Evolutionary conservation across 1,140 invertebrate genomes (phyloP).

Genomic region (Drosophila pruinosa): DNA sequence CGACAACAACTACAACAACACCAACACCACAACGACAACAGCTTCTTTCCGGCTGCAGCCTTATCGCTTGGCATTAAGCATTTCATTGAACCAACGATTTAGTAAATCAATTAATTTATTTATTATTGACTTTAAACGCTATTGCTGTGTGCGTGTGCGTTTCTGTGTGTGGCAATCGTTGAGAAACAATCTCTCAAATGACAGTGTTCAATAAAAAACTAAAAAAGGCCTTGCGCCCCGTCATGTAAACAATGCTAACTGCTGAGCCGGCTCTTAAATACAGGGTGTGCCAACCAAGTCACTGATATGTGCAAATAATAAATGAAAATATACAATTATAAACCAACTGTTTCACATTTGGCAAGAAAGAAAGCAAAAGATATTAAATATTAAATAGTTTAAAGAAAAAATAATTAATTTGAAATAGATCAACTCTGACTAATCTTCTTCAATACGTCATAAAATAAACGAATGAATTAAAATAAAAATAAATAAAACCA

Average conservation of each 20-base stretch:
- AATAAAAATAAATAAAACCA: no score
- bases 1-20: not conserved
- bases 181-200: slow-evolving; percentile 61
- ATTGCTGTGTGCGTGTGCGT: not conserved
- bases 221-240: slow-evolving; percentile 50
- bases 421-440: no score
- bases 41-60: slow-evolving; percentile 11
- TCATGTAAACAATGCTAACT: slow-evolving; percentile 68
- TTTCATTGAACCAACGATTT: slow-evolving; percentile 55
- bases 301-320: slow-evolving; percentile 8
- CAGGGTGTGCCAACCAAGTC: slow-evolving; percentile 48
- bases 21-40: not conserved
- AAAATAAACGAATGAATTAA: no score
- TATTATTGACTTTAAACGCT: slow-evolving; percentile 44
- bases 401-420: no score
- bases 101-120: slow-evolving; percentile 77
- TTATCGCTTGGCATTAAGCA: slow-evolving; percentile 50
- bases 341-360: not conserved
- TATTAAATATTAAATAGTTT: no score
- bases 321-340: not conserved
- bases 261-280: slow-evolving; percentile 48
- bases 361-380: no score
- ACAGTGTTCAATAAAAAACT: slow-evolving; percentile 49
- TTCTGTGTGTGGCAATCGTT: slow-evolving; percentile 59
- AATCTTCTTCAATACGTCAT: no score